phyloP scores from a whole-genome alignment of 2,797 vertebrate genomes.

The Neomorphus geoffroyi region DNA sequence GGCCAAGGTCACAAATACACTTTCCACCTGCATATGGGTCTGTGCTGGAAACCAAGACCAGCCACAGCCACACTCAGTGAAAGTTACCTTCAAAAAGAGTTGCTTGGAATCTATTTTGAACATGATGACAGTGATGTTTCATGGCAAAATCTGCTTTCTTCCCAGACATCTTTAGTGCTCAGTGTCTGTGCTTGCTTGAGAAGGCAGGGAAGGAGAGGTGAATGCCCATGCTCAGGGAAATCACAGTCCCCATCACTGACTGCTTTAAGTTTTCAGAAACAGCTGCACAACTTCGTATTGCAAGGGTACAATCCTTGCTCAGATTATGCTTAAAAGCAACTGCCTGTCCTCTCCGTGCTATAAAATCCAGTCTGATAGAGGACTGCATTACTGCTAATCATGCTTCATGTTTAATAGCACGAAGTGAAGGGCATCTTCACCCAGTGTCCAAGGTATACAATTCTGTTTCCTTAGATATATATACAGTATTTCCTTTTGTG shows the following conservation, averaged over 20 bases:
- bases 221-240: rapidly evolving
- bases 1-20: background rate
- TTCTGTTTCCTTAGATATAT: background rate
- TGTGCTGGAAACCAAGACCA: background rate
- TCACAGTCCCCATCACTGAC: background rate
- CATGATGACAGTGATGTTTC: rapidly evolving
- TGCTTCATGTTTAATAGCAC: background rate
- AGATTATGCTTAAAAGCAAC: background rate
- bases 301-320: background rate
- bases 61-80: no score
- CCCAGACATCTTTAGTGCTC: rapidly evolving
- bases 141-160: background rate
- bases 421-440: background rate
- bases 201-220: background rate
- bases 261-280: background rate
- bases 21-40: no score
- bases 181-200: rapidly evolving
- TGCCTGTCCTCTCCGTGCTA: background rate
- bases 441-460: background rate
- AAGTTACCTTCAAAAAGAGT: no score
- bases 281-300: background rate
- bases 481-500: background rate
- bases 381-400: background rate
- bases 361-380: background rate
- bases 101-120: background rate